Percentiles rank a stretch among this genome's conserved stretches.
Conservation (phyloP, 2,113 vertebrate species). For the Lepidothrix coronata region DNA sequence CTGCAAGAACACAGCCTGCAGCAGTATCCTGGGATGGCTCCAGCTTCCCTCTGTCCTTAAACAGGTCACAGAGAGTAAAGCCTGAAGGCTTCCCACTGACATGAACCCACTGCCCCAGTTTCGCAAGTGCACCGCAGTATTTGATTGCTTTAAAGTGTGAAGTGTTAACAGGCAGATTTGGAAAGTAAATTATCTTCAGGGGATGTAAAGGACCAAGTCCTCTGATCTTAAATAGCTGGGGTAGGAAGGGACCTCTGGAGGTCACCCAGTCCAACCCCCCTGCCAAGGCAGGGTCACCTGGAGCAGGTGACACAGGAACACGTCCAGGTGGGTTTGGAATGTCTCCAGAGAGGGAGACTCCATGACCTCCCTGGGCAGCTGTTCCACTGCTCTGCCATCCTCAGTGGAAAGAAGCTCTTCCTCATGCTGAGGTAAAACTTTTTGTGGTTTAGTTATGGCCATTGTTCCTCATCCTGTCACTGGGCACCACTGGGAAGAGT, state of each 20-base stretch:
- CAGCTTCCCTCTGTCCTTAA: background rate
- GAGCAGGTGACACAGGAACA: background rate
- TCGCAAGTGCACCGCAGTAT: background rate
- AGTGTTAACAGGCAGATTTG: background rate
- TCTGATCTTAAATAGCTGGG: background rate
- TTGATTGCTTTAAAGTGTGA: background rate
- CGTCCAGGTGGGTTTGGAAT: background rate
- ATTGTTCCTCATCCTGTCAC: background rate
- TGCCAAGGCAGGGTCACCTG: background rate
- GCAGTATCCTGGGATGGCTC: background rate
- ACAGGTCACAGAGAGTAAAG: background rate
- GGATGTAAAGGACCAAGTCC: background rate
- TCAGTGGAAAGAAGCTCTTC: fast-evolving
- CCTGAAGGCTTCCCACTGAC: background rate
- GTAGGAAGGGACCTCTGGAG: background rate
- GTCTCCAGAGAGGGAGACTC: background rate
- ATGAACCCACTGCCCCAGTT: background rate
- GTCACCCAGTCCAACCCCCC: background rate
- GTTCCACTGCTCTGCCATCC: background rate
- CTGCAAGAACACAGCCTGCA: background rate
- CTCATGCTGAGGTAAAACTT: background rate
- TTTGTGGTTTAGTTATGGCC: background rate
- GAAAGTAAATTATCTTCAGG: background rate
- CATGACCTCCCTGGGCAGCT: background rate
- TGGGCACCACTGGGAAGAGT: background rate